Percentiles rank a stretch among this genome's conserved stretches.
These are phyloP conservation scores for Rattus norvegicus DNA, from an alignment of 2,113 vertebrate species.

Conservation along the genomic window GRCr8 NC_086021.1:38038001-38038500, in stretches of 20 bases:
- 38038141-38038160: constrained; percentile 31
- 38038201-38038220: constrained; percentile 14
- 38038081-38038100: constrained; percentile 35
- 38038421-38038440: constrained; percentile 1
- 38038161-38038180: constrained; percentile 30
- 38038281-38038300: constrained; percentile 66
- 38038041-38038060: background rate
- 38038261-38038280: constrained; percentile 43
- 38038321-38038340: constrained; percentile 31
- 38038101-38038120: constrained; percentile 53
- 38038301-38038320: constrained; percentile 59
- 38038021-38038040: constrained; percentile 30
- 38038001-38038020: constrained; percentile 67
- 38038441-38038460: constrained; percentile 24
- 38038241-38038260: constrained; percentile 41
- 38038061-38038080: constrained; percentile 53
- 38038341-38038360: constrained; percentile 31
- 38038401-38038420: constrained; percentile 29
- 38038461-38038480: background rate
- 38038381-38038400: constrained; percentile 33
- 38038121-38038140: background rate
- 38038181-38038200: constrained; percentile 27
- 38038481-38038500: background rate
- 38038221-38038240: constrained; percentile 39
- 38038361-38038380: constrained; percentile 45